Base-by-base conservation (phyloP, 2,888 invertebrate genomes). In the Gastracanthus pulcherrimus region DNA sequence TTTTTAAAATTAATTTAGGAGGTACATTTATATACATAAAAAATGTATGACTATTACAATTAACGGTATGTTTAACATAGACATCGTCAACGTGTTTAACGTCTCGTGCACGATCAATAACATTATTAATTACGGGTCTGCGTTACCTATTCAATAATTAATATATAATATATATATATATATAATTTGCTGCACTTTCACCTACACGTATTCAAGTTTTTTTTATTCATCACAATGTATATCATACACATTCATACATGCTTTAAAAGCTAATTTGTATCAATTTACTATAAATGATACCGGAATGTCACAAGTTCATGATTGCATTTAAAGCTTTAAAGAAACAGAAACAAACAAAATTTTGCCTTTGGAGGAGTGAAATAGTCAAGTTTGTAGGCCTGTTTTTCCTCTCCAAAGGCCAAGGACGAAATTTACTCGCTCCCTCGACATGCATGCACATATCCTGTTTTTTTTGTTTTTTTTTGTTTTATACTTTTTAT, bases 21-120 rank as follows among this genome's bases (percentile, higher is more conserved):
- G 88, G 88, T 91, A 91, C 91, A 91, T 91, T 90, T 90, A 91
- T 91, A 90, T 91, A 91, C 91, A 91, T 90, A 91, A 89, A 91
- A 91, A 91, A 91, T 88, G 89, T 91, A 88, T 88, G 87, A 88
- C 89, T 89, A 87, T 89, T 88, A 90, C 88, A 88, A 89, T 88
- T 88, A 90, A 87, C 88, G 87, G 85, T 84, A 86, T 89, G 87
- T 87, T 84, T 84, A 88, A 88, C 87, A 88, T 86, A 88, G 85
- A 87, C 83, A 86, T 87, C 86, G 85, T 80, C 74, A 83, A 72
- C 79, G 76, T 69, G 64, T 72, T 81, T 64, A 79, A 76, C 81
- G 74, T 86, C 86, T 87, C 88, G 89, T 89, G 89, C 88, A 88
- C 86, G 85, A 87, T 86, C 87, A 86, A 87, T 88, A 85, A 85